Conservation (phyloP, 2,113 vertebrate genomes). For the Sarotherodon lohbergeri region DNA sequence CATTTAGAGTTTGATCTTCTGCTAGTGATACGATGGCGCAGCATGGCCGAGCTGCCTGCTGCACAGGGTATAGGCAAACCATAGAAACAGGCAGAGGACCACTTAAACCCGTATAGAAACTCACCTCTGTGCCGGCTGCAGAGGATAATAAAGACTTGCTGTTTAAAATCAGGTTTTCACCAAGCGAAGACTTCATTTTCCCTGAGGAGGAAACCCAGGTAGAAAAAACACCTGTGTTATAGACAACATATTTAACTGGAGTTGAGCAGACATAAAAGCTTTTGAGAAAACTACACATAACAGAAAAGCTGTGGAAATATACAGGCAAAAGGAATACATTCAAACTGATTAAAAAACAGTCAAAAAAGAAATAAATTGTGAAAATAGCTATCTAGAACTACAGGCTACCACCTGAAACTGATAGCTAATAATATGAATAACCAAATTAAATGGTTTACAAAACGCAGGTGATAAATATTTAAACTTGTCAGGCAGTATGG, state of each 20-base stretch:
- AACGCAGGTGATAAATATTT: background rate
- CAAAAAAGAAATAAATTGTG: background rate
- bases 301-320: background rate
- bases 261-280: background rate
- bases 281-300: background rate
- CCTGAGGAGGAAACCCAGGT: background rate
- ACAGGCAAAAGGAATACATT: background rate
- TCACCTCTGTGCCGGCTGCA: background rate
- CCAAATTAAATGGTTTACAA: background rate
- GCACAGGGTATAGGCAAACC: background rate
- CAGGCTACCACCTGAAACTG: background rate
- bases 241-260: background rate
- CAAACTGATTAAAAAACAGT: background rate
- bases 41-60: background rate
- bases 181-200: background rate
- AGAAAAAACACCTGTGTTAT: background rate
- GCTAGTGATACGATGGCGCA: slow-evolving; percentile 27
- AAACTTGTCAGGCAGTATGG: background rate
- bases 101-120: background rate
- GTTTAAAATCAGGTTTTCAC: background rate
- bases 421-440: background rate
- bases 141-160: background rate
- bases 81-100: background rate
- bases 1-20: slow-evolving; percentile 33
- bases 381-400: background rate